Percentiles rank a stretch among this genome's conserved stretches.
Evolutionary conservation across 1,140 invertebrate genomes (phyloP).

Genomic region (Cyrtorhinus lividipennis): DNA sequence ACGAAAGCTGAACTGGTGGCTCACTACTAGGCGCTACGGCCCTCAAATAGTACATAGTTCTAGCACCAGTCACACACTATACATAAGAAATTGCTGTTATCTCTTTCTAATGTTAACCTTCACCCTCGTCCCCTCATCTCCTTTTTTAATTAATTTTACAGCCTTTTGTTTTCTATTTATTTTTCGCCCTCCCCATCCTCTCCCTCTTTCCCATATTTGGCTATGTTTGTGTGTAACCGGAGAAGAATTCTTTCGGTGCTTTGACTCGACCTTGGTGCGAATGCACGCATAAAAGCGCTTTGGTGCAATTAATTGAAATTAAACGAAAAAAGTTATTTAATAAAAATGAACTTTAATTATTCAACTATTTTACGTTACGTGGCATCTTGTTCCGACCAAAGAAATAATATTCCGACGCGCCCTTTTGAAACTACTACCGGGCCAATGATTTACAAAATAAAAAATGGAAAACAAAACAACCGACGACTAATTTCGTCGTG

Average conservation of each 20-base stretch:
- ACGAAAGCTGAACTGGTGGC: slow-evolving; percentile 14
- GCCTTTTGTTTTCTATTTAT: not conserved
- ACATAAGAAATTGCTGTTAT: slow-evolving; percentile 9
- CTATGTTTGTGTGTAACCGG: too few relatives aligned
- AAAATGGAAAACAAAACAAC: too few relatives aligned
- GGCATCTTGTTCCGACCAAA: not conserved
- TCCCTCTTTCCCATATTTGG: not conserved
- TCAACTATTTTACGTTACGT: slow-evolving; percentile 10
- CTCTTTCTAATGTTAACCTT: not conserved
- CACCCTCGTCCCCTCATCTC: too few relatives aligned
- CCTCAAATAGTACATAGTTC: not conserved
- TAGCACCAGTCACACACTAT: slow-evolving; percentile 12
- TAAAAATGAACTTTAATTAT: not conserved
- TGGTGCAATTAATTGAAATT: not conserved
- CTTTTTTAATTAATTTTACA: slow-evolving; percentile 3
- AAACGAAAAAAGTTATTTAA: too few relatives aligned
- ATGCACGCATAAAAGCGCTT: not conserved
- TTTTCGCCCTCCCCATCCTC: not conserved
- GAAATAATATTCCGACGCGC: too few relatives aligned
- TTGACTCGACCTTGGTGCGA: too few relatives aligned
- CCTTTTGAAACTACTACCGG: too few relatives aligned
- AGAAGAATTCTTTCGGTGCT: too few relatives aligned
- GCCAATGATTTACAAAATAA: too few relatives aligned
- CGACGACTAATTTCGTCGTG: too few relatives aligned
- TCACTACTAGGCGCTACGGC: not conserved